phyloP scores from a whole-genome alignment of 2,113 vertebrate species.

The Grammomys dolichurus region DNA sequence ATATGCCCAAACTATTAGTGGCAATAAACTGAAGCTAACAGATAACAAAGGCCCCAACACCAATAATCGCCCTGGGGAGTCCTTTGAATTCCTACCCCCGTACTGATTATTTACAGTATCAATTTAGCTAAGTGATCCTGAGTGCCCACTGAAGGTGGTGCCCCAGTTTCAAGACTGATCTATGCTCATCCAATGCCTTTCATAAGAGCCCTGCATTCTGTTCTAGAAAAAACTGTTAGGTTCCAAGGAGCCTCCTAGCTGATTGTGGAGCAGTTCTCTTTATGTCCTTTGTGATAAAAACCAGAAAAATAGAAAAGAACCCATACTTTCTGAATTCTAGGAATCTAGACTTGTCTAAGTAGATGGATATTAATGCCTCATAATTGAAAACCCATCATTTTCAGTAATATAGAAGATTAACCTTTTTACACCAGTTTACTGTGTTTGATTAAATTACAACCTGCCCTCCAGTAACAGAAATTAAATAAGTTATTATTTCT shows the following conservation, averaged over 20 bases:
- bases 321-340: not conserved
- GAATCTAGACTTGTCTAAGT: not conserved
- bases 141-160: not conserved
- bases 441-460: slow-evolving; percentile 27
- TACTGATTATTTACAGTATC: slow-evolving; percentile 5
- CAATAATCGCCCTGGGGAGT: not conserved
- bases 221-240: slow-evolving; percentile 13
- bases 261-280: not conserved
- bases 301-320: slow-evolving; percentile 24
- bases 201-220: slow-evolving; percentile 33
- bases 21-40: slow-evolving; percentile 8
- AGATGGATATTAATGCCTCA: not conserved
- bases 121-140: slow-evolving; percentile 8
- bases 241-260: not conserved
- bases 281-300: slow-evolving; percentile 6
- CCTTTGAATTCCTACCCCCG: slow-evolving; percentile 26
- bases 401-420: not conserved
- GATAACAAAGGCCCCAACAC: not conserved
- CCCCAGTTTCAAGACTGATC: not conserved
- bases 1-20: slow-evolving; percentile 35
- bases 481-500: not conserved
- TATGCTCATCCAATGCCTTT: not conserved
- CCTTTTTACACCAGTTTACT: not conserved
- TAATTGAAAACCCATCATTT: not conserved
- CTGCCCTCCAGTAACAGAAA: not conserved